These are phyloP conservation scores for Cynocephalus volans DNA, from an alignment of 2,113 vertebrate species.

Conservation along the genomic window DNA sequence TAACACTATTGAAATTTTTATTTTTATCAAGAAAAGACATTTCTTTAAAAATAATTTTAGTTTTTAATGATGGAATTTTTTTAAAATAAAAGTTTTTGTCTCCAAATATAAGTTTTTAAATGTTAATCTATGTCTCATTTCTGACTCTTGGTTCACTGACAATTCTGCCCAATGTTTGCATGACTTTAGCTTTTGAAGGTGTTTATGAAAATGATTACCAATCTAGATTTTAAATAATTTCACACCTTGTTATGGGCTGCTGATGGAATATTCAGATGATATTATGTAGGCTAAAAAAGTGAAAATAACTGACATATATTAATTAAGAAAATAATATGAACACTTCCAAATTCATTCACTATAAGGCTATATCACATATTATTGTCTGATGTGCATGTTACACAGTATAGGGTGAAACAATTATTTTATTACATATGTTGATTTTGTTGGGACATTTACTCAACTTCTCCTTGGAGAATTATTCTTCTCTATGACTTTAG, in stretches of 20 bases:
- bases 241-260: neutral
- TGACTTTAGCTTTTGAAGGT: neutral
- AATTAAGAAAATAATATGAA: neutral
- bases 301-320: neutral
- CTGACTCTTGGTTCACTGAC: neutral
- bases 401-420: accelerated
- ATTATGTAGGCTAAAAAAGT: neutral
- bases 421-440: neutral
- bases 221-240: slow-evolving; percentile 15
- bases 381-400: neutral
- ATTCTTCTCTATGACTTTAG: neutral
- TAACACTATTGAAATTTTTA: neutral
- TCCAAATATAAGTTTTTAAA: neutral
- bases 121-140: neutral
- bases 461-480: neutral
- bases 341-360: neutral
- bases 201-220: neutral
- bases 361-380: neutral
- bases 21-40: neutral
- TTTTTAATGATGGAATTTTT: neutral
- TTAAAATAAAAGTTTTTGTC: neutral
- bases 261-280: neutral
- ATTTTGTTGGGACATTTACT: neutral
- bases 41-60: neutral
- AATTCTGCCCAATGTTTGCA: neutral